phyloP scores from a whole-genome alignment of 2,888 invertebrate genomes.

The Malthinus flaveolus region DNA sequence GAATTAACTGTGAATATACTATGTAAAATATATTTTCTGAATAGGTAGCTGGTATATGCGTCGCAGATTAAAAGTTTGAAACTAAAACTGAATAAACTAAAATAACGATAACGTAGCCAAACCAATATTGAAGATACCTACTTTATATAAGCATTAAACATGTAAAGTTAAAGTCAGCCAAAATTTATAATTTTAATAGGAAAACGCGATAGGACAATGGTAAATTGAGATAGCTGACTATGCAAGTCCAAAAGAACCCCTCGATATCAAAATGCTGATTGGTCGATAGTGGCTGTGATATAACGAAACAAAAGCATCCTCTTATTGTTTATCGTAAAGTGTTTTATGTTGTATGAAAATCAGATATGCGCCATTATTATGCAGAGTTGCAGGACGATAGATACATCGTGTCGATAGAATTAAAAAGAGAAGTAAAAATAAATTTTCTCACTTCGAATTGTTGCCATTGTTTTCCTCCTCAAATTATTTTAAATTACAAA shows the following conservation, averaged over 20 bases:
- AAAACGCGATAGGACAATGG: slow-evolving; percentile 45
- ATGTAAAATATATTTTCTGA: no score
- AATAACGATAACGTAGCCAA: slow-evolving; percentile 10
- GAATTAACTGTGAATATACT: no score
- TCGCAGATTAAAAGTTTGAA: no score
- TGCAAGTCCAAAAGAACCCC: slow-evolving; percentile 44
- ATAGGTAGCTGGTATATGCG: no score
- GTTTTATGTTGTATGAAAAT: slow-evolving; percentile 37
- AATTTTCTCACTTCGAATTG: no score
- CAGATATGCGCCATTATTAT: slow-evolving; percentile 21
- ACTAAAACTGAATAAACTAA: no score
- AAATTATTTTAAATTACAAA: slow-evolving; percentile 33
- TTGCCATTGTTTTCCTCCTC: neutral
- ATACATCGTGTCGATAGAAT: slow-evolving; percentile 10
- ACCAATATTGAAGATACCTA: slow-evolving; percentile 16
- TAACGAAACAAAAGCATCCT: slow-evolving; percentile 45
- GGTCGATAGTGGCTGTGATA: slow-evolving; percentile 45
- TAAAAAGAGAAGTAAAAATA: neutral
- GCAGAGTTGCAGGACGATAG: slow-evolving; percentile 19
- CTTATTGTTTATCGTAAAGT: slow-evolving; percentile 44
- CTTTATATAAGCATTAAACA: slow-evolving; percentile 30
- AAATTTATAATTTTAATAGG: slow-evolving; percentile 44
- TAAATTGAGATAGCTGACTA: slow-evolving; percentile 45
- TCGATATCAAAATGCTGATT: slow-evolving; percentile 46
- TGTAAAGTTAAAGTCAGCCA: slow-evolving; percentile 39